phyloP scores from a whole-genome alignment of 2,113 vertebrate species.

The Phyllopteryx taeniolatus region DNA sequence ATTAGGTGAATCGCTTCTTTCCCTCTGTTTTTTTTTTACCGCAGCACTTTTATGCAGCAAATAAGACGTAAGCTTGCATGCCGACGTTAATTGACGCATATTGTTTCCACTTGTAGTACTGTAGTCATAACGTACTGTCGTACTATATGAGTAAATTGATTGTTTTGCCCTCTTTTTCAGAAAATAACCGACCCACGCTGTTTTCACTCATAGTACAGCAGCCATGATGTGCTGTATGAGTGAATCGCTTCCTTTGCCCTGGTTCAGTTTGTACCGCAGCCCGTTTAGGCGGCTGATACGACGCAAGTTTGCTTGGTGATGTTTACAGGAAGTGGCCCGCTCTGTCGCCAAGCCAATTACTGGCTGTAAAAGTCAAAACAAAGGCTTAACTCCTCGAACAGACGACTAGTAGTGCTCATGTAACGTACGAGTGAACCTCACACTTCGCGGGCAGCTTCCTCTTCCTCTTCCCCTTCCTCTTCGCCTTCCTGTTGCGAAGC shows the following conservation, averaged over 20 bases:
- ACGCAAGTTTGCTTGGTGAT: background rate
- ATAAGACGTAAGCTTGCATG: background rate
- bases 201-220: background rate
- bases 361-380: background rate
- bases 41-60: background rate
- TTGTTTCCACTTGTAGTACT: too few relatives aligned
- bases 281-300: background rate
- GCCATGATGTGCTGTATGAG: background rate
- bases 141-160: too few relatives aligned
- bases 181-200: background rate
- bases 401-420: background rate
- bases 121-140: too few relatives aligned
- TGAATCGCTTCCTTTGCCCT: background rate
- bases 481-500: background rate
- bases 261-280: background rate
- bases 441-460: background rate
- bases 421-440: background rate
- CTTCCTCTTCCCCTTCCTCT: background rate
- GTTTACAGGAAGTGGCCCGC: background rate
- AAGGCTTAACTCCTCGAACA: background rate
- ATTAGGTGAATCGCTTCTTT: background rate
- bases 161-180: too few relatives aligned
- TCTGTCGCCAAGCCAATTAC: background rate
- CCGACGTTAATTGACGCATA: background rate
- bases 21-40: background rate